Conservation (phyloP, 2,797 vertebrate genomes). For the Acridotheres tristis region DNA sequence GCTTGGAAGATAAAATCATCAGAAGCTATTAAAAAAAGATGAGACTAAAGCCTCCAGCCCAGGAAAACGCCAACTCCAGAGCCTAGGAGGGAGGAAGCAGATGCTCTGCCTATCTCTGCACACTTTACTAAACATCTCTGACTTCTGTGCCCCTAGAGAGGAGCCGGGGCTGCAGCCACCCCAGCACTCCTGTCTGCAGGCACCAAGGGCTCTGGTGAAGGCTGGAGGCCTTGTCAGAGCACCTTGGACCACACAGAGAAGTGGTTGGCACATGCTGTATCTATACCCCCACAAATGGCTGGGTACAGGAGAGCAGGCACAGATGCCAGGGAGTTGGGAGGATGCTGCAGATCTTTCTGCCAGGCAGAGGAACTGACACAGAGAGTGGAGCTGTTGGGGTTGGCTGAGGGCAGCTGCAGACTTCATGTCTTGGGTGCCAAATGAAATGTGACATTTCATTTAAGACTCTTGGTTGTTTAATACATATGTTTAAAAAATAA, state of each 20-base stretch:
- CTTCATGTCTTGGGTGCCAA: not conserved
- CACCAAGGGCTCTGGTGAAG: not conserved
- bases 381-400: not conserved
- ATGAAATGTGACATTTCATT: constrained; percentile 23
- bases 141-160: not conserved
- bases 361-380: not conserved
- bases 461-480: constrained; percentile 13
- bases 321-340: not conserved
- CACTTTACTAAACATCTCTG: not conserved
- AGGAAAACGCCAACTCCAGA: not conserved
- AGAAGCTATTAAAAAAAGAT: not conserved
- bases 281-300: not conserved
- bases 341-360: not conserved
- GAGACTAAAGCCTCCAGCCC: not conserved
- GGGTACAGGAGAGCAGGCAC: not conserved
- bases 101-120: not conserved
- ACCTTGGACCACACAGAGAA: not conserved
- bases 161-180: not conserved
- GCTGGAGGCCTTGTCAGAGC: not conserved
- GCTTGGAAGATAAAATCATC: not conserved
- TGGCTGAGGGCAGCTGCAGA: constrained; percentile 4
- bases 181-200: not conserved
- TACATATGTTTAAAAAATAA: not conserved
- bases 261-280: not conserved
- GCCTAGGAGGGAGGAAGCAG: not conserved